Base-by-base conservation (phyloP, 2,797 vertebrate species). In the Gallinago nigripennis region DNA sequence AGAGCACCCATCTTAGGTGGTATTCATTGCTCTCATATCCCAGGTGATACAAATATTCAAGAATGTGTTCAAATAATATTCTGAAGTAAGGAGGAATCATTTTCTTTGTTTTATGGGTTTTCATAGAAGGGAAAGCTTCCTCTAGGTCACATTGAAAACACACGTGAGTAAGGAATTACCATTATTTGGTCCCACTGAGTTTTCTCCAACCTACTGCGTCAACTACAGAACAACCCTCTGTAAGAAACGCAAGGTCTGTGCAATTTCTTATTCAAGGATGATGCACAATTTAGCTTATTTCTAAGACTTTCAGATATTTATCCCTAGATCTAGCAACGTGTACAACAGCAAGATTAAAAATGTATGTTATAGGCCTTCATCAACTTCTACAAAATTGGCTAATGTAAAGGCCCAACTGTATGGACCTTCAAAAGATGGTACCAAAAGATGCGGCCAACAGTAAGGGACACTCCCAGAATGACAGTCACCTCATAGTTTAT, bases 311-410 rank as follows among this genome's bases (percentile, higher is more conserved):
- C 45, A 46, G n/a, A 21, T 73, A 88, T 27, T 82, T 93, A 43
- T 46, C 39, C 92, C 60, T 35, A 60, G 21, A 41, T 48, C 60
- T 0, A 68, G 30, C 17, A 70, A 63, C 2, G 2, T 17, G 13
- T 60, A 57, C 4, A 75, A 39, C 65, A 87, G 33, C 21, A 91
- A 78, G 57, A 82, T 41, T 64, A n/a, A 89, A 89, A 89, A 66
- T 16, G 0, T 66, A 71, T 4, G 3, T 41, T 56, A 70, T 0
- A 2, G 45, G 11, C 18, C 69, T 75, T 7, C 23, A 4, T 35
- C 31, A 83, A 11, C 35, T 73, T 51, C 30, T 71, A 54, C 2
- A 75, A 68, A 82, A 82, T 15, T 11, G 16, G 31, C 45, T 58
- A 39, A 33, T 1, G 14, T 7, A 28, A 56, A 25, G 23, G 30